A percentile compares a stretch with the other conserved stretches of the same genome.
phyloP scores from a whole-genome alignment of 2,888 invertebrate genomes.

The Lepas anatifera region DNA sequence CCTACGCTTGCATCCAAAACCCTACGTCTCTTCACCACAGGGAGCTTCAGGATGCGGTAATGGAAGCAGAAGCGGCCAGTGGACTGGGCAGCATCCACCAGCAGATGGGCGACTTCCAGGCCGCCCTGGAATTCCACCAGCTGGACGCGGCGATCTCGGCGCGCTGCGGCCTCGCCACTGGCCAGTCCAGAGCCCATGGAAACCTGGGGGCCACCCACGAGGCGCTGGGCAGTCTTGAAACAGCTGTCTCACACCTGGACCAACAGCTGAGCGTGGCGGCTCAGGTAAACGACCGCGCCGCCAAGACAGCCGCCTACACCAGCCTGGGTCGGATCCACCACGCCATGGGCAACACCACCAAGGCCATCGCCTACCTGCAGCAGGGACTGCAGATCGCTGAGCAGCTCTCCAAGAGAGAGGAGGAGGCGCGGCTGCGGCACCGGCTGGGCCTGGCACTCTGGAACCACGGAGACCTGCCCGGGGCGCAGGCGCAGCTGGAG shows the following conservation, averaged over 20 bases:
- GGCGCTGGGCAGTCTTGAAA: slow-evolving; percentile 64
- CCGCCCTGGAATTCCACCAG: slow-evolving; percentile 66
- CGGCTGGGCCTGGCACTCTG: slow-evolving; percentile 78
- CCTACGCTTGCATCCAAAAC: no score
- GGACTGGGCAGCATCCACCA: slow-evolving; percentile 81
- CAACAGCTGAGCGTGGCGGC: slow-evolving; percentile 76
- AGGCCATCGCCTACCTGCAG: slow-evolving; percentile 77
- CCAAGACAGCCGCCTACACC: slow-evolving; percentile 23
- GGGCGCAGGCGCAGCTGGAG: slow-evolving; percentile 77
- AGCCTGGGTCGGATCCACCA: slow-evolving; percentile 67
- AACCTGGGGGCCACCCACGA: slow-evolving; percentile 83
- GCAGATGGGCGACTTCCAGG: slow-evolving; percentile 72
- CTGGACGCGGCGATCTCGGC: slow-evolving; percentile 67
- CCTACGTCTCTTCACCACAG: no score
- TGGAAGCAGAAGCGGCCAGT: slow-evolving; percentile 83
- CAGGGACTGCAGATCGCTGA: slow-evolving; percentile 49
- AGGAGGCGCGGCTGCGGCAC: slow-evolving; percentile 76
- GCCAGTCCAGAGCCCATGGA: slow-evolving; percentile 70
- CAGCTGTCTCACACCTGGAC: slow-evolving; percentile 82
- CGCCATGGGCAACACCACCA: slow-evolving; percentile 67
- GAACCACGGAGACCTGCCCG: slow-evolving; percentile 75
- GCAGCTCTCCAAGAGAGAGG: slow-evolving; percentile 56
- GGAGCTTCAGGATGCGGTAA: slow-evolving; percentile 61
- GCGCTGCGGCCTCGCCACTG: slow-evolving; percentile 48
- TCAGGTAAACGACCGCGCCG: slow-evolving; percentile 54